Conservation (phyloP, 2,888 invertebrate species). For the Cryptocheilus praepositus region DNA sequence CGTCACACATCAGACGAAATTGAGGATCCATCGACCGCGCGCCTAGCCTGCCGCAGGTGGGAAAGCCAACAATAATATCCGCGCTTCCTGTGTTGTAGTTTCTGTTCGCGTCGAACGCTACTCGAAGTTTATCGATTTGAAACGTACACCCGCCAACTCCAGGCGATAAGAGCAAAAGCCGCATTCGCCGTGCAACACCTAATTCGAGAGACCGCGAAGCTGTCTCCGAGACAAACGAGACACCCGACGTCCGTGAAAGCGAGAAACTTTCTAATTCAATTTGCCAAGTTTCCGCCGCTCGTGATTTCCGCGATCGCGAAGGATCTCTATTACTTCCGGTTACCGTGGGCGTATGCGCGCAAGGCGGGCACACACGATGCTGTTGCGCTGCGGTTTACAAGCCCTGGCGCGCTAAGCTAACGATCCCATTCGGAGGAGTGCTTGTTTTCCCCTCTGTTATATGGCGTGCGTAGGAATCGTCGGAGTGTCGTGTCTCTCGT, state of each 20-base stretch:
- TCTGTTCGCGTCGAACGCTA: no score
- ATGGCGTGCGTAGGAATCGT: slow-evolving; percentile 8
- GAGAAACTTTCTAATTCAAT: slow-evolving; percentile 62
- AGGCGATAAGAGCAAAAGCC: slow-evolving; percentile 17
- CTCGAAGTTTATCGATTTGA: slow-evolving; percentile 1
- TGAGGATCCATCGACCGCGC: no score
- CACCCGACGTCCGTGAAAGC: slow-evolving; percentile 44
- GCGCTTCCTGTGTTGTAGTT: no score
- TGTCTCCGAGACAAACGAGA: slow-evolving; percentile 54
- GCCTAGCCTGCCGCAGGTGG: no score
- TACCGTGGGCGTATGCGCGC: neutral
- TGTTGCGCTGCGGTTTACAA: slow-evolving; percentile 3
- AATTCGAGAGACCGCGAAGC: slow-evolving; percentile 48
- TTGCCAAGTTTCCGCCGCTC: slow-evolving; percentile 48
- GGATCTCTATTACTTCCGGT: slow-evolving; percentile 37
- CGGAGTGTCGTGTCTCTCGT: slow-evolving; percentile 15
- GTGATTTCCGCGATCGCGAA: slow-evolving; percentile 53
- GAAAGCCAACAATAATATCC: no score
- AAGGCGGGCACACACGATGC: no score
- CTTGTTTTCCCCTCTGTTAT: neutral
- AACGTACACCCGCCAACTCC: slow-evolving; percentile 10
- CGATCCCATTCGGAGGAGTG: slow-evolving; percentile 11
- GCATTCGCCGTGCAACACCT: slow-evolving; percentile 24
- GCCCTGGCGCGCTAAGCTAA: slow-evolving; percentile 18
- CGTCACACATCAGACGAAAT: no score